Conservation (phyloP, 2,888 invertebrate genomes). For the Synanthedon tipuliformis region DNA sequence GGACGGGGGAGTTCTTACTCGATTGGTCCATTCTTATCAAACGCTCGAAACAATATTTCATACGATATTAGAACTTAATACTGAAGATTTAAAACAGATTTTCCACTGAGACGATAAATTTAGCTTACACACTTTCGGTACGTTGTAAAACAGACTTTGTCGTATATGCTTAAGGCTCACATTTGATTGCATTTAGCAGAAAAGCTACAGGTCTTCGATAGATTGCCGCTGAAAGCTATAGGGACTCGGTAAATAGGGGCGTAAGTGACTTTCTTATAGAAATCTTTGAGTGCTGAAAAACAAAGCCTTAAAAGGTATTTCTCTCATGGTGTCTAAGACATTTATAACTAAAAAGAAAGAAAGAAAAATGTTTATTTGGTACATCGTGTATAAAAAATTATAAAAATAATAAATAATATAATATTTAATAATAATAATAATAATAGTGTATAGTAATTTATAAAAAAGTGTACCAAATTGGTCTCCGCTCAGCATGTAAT, state of each 20-base stretch:
- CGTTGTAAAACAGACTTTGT: slow-evolving; percentile 6
- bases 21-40: slow-evolving; percentile 34
- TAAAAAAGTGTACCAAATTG: no score
- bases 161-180: neutral
- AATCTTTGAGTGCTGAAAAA: neutral
- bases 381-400: no score
- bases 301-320: neutral
- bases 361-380: no score
- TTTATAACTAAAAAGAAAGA: no score
- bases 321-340: no score
- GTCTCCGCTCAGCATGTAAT: no score
- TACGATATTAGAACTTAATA: slow-evolving; percentile 4
- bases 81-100: slow-evolving; percentile 6
- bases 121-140: neutral
- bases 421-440: no score
- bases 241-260: slow-evolving; percentile 14
- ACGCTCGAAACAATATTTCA: slow-evolving; percentile 3
- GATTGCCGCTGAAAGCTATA: slow-evolving; percentile 44
- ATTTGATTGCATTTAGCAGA: slow-evolving; percentile 9
- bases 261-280: slow-evolving; percentile 11
- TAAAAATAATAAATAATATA: no score
- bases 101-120: slow-evolving; percentile 4
- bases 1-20: slow-evolving; percentile 21
- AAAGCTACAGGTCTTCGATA: slow-evolving; percentile 64
- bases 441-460: no score